Conservation (phyloP, 2,888 invertebrate genomes). For the Oasisia sp. region DNA sequence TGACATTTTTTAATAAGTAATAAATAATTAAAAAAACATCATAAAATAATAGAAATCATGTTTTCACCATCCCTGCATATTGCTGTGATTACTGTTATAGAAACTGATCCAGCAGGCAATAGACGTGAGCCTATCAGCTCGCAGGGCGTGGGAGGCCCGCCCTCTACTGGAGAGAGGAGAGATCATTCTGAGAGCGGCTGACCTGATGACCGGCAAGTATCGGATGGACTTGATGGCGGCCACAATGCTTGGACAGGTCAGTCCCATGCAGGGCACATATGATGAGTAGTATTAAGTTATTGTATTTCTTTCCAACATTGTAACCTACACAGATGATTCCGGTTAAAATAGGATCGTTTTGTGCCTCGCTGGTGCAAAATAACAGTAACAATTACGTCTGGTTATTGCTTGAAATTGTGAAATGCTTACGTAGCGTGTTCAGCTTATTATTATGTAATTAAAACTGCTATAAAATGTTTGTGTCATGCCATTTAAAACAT, state of each 20-base stretch:
- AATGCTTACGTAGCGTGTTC: neutral
- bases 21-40: no score
- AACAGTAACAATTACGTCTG: neutral
- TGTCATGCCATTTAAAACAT: neutral
- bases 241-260: constrained; percentile 92
- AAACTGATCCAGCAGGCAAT: constrained; percentile 88
- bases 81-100: constrained; percentile 53
- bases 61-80: no score
- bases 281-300: neutral
- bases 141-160: constrained; percentile 88
- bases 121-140: constrained; percentile 79
- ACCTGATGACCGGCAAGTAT: constrained; percentile 87
- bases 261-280: neutral
- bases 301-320: neutral
- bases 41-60: no score
- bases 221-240: constrained; percentile 91
- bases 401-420: neutral
- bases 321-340: neutral
- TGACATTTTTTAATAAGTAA: no score
- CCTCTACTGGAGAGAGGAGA: constrained; percentile 83
- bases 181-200: constrained; percentile 81
- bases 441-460: neutral
- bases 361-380: neutral
- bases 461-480: neutral
- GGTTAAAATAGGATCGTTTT: neutral